Evolutionary conservation across 35 echinoderm and acorn worm genomes (phyloP), one percentile per base, ranked within the genome.

Genomic region (Patiria miniata): DNA sequence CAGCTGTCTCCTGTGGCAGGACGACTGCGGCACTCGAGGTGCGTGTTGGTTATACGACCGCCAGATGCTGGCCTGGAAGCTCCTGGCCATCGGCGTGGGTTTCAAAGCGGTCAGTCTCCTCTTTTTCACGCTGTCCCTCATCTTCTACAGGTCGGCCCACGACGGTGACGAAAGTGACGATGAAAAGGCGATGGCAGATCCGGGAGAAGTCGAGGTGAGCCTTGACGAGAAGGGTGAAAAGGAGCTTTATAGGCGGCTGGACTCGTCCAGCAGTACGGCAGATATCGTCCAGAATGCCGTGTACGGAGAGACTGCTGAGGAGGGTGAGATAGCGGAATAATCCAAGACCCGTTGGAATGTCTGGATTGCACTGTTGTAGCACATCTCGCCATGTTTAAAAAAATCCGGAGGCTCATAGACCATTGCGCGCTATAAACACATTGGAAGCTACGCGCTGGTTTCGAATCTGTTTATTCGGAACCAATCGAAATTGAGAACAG

Each of bases 1-100:
- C 26, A 81, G 84, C 29, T 92, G 90, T 56, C 50, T 92, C 38
- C 90, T 88, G 8, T 92, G 90, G 90, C 78, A 87, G 42, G 85
- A 92, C 34, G 38, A 58, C 30, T 92, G 90, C 60, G 82, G 85
- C 4, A 29, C 26, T 21, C 32, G 40, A 16, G 90, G 90, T 2
- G 79, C 90, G 7, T 92, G 90, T 40, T 92, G 86, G 78, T 37
- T 92, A 15, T 92, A 92, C 32, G 39, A 87, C 51, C 50, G 55
- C 4, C 39, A 37, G 40, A 81, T 17, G 21, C 54, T 92, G 9
- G 86, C 84, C 16, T 87, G 78, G 84, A 80, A 81, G 37, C 40
- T 92, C 7, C 57, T 78, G 33, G n/a, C 87, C 33, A 21, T 92
- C 9, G 40, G 8, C 0, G 39, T 39, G 17, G 85, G 39, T 1